phyloP scores from a whole-genome alignment of 1,140 invertebrate species.

The Dendroctonus ponderosae region DNA sequence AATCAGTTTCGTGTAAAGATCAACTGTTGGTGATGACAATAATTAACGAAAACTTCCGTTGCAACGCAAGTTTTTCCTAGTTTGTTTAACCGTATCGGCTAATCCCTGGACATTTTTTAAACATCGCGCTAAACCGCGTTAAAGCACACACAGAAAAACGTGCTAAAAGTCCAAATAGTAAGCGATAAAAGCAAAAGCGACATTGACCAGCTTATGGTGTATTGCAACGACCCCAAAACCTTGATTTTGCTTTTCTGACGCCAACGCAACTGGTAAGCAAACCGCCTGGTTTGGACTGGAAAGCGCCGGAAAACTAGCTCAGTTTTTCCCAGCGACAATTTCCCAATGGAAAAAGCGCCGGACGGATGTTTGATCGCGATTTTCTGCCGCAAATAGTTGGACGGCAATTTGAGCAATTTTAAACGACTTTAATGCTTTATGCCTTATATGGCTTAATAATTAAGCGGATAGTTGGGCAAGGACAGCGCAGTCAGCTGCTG shows the following conservation, averaged over 20 bases:
- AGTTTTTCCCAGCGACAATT: neutral
- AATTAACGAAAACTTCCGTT: too few species aligned
- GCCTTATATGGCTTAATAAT: constrained; percentile 18
- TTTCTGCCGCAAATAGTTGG: neutral
- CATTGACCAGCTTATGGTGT: constrained; percentile 16
- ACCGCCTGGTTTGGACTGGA: neutral
- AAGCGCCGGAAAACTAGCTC: neutral
- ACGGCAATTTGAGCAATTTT: neutral
- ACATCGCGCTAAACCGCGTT: too few species aligned
- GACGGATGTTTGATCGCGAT: neutral
- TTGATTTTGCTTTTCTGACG: constrained; percentile 12
- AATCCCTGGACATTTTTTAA: too few species aligned
- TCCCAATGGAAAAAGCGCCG: neutral
- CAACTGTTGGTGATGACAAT: too few species aligned
- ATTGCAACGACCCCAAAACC: constrained; percentile 13
- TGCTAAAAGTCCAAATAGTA: constrained; percentile 9
- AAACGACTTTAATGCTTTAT: constrained; percentile 10
- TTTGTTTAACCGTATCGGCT: too few species aligned
- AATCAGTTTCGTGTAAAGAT: too few species aligned
- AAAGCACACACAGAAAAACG: constrained; percentile 5
- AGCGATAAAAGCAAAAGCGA: neutral
- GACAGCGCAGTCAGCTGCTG: constrained; percentile 8
- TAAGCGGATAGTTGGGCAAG: constrained; percentile 16
- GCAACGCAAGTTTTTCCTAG: too few species aligned
- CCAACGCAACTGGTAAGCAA: constrained; percentile 10